phyloP scores from a whole-genome alignment of 2,888 invertebrate species.

The Apodemia duryi region DNA sequence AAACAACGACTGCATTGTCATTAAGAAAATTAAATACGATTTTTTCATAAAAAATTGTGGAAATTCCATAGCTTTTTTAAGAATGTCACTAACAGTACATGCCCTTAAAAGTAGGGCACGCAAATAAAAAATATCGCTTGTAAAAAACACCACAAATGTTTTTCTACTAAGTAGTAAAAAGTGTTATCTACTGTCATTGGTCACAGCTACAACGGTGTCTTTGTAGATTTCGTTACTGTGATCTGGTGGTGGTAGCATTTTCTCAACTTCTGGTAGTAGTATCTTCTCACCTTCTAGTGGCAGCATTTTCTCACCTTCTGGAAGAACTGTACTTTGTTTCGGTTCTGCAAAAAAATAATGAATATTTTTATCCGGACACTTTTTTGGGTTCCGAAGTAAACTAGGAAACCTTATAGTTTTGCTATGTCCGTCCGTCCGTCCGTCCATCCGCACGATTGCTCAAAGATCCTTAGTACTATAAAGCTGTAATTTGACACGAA shows the following conservation, averaged over 20 bases:
- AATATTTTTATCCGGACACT: too few species aligned
- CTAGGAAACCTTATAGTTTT: too few species aligned
- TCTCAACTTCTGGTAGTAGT: background rate
- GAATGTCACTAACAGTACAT: background rate
- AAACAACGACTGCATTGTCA: too few species aligned
- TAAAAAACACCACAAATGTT: background rate
- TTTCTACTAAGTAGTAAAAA: background rate
- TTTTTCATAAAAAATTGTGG: too few species aligned
- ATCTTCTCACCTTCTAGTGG: background rate
- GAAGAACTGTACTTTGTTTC: background rate
- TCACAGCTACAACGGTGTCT: background rate
- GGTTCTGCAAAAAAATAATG: background rate
- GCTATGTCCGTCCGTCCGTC: too few species aligned
- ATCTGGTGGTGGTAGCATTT: background rate
- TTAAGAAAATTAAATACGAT: too few species aligned
- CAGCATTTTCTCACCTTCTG: constrained; percentile 7
- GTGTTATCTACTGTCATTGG: background rate
- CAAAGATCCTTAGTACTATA: too few species aligned
- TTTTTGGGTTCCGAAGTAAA: too few species aligned
- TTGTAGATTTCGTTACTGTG: background rate
- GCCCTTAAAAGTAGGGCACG: background rate
- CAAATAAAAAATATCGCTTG: background rate
- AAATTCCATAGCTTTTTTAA: background rate
- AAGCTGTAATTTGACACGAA: too few species aligned
- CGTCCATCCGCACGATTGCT: too few species aligned